A percentile compares a stretch with the other conserved stretches of the same genome.
Evolutionary conservation across 2,113 vertebrate genomes (phyloP).

Genomic region (Ptychochromis oligacanthus): DNA sequence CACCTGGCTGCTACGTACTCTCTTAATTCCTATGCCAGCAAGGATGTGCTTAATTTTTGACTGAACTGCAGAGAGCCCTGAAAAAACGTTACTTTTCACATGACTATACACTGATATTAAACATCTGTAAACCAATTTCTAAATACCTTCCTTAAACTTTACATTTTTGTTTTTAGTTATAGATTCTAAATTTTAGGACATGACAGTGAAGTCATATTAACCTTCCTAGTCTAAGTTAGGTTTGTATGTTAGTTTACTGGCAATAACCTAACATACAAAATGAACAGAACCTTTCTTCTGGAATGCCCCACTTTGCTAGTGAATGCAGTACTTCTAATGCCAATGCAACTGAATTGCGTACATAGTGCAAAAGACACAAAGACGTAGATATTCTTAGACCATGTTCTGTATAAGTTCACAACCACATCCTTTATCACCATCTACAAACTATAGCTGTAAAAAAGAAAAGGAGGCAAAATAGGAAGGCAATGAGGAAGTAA

Average conservation of each 20-base stretch:
- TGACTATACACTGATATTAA: background rate
- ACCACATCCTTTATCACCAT: constrained; percentile 38
- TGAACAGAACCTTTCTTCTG: background rate
- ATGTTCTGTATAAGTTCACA: background rate
- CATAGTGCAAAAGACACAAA: background rate
- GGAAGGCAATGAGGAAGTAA: background rate
- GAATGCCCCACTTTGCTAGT: background rate
- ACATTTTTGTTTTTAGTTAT: background rate
- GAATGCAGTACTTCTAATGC: background rate
- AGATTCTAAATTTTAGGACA: fast-evolving
- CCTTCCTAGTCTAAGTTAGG: background rate
- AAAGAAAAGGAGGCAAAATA: background rate
- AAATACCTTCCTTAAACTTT: background rate
- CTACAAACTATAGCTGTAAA: background rate
- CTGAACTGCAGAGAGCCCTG: background rate
- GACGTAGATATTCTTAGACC: background rate
- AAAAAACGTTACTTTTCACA: too few relatives aligned
- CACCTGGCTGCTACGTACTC: background rate
- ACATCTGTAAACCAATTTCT: background rate
- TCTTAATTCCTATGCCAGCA: background rate
- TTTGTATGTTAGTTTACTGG: background rate
- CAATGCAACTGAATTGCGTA: background rate
- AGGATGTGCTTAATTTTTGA: background rate
- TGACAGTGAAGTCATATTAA: background rate
- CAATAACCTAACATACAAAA: background rate